Conservation (phyloP, 2,797 vertebrate genomes). For the Euphonia xanthogaster region DNA sequence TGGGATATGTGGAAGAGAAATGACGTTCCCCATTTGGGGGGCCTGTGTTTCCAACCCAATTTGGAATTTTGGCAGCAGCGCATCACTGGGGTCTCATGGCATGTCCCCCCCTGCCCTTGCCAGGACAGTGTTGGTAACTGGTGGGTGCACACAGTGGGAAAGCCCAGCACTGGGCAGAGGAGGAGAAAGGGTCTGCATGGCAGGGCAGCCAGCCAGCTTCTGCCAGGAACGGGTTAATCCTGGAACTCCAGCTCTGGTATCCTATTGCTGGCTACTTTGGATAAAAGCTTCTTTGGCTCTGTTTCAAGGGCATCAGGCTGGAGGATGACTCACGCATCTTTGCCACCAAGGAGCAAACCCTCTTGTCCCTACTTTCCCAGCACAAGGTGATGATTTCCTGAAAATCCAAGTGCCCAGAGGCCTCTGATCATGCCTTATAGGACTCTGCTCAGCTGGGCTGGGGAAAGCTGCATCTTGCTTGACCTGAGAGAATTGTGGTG, state of each 20-base stretch:
- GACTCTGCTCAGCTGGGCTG: background rate
- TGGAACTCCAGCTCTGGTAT: conserved; percentile 44
- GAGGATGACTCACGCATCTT: conserved; percentile 59
- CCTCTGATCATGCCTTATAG: background rate
- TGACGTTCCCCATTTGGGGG: background rate
- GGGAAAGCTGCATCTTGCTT: background rate
- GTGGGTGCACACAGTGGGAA: accelerated
- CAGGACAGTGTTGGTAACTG: background rate
- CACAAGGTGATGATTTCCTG: conserved; percentile 17
- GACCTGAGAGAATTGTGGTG: background rate
- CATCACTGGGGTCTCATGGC: background rate
- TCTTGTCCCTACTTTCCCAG: background rate
- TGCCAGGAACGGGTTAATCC: conserved; percentile 55
- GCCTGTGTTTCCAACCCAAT: background rate
- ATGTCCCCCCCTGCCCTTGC: accelerated
- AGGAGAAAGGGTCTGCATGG: background rate
- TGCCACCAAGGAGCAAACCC: conserved; percentile 11
- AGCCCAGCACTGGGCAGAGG: background rate
- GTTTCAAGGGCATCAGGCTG: conserved; percentile 65
- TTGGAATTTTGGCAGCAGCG: background rate
- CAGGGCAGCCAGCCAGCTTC: background rate
- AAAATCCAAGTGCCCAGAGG: background rate
- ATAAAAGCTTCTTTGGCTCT: conserved; percentile 76
- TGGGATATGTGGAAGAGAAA: background rate
- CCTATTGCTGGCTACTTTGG: conserved; percentile 61